These are phyloP conservation scores for Apostichopus leukothele DNA, from an alignment of 53 echinoderm and acorn worm genomes.

Conservation along the genomic window DNA sequence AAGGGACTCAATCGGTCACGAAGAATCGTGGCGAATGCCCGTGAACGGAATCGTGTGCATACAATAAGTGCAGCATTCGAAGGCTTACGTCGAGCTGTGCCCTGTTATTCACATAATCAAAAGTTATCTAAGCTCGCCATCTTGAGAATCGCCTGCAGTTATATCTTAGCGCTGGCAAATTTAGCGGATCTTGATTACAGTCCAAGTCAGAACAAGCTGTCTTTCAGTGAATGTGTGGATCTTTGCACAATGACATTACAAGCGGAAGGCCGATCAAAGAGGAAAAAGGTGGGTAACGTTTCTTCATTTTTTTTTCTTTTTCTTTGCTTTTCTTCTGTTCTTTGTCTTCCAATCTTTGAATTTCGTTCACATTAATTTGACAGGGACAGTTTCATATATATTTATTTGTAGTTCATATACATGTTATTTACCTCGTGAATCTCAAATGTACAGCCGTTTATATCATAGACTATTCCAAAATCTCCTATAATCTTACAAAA, in stretches of 20 bases:
- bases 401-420: no score
- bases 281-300: conserved; percentile 70
- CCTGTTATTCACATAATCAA: conserved; percentile 98
- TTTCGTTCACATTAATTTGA: no score
- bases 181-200: conserved; percentile 91
- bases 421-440: no score
- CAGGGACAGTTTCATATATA: no score
- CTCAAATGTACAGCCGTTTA: no score
- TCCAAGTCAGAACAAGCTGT: conserved; percentile 63
- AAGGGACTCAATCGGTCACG: conserved; percentile 70
- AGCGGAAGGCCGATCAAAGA: conserved; percentile 85
- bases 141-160: conserved; percentile 93
- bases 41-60: conserved; percentile 93
- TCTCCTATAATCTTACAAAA: no score
- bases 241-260: conserved; percentile 90
- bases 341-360: no score
- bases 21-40: conserved; percentile 91
- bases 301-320: no score
- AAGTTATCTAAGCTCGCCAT: conserved; percentile 98
- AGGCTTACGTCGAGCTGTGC: conserved; percentile 91
- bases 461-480: no score
- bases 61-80: conserved; percentile 98
- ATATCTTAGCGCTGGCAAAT: conserved; percentile 87
- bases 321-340: no score
- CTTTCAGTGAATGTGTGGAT: conserved; percentile 92